Percentiles rank a stretch among this genome's conserved stretches.
phyloP scores from a whole-genome alignment of 2,888 invertebrate species.

The Nymphalis urticae region DNA sequence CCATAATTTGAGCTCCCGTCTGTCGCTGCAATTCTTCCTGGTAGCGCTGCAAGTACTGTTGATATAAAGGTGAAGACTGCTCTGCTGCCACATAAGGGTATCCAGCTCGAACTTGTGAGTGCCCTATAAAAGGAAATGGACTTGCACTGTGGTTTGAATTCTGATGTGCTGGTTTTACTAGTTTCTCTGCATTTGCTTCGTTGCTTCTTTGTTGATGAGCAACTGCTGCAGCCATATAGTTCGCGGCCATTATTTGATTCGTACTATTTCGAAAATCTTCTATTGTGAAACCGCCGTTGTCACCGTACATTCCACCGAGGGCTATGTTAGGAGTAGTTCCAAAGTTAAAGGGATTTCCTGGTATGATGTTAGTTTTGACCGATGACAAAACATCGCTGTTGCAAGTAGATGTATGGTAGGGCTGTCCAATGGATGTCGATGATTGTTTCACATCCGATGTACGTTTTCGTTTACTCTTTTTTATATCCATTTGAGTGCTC shows the following conservation, averaged over 20 bases:
- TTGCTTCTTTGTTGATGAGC: slow-evolving; percentile 71
- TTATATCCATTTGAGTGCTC: slow-evolving; percentile 55
- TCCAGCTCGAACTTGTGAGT: slow-evolving; percentile 81
- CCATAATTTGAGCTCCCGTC: slow-evolving; percentile 83
- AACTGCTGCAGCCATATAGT: slow-evolving; percentile 76
- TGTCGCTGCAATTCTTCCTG: slow-evolving; percentile 83
- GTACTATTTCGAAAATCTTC: slow-evolving; percentile 85
- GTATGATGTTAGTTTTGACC: slow-evolving; percentile 83
- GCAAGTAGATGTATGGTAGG: slow-evolving; percentile 84
- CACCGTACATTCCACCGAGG: slow-evolving; percentile 82
- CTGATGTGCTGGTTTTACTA: slow-evolving; percentile 76
- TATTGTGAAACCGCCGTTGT: slow-evolving; percentile 84
- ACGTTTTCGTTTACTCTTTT: slow-evolving; percentile 68
- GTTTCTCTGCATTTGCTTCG: slow-evolving; percentile 64
- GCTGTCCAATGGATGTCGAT: slow-evolving; percentile 63
- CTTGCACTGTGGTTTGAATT: slow-evolving; percentile 66
- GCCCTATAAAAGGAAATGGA: slow-evolving; percentile 83
- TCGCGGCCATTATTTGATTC: slow-evolving; percentile 82
- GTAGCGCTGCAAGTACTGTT: slow-evolving; percentile 85
- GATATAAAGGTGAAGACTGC: slow-evolving; percentile 85
- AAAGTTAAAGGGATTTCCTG: slow-evolving; percentile 93
- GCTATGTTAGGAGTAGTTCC: slow-evolving; percentile 85
- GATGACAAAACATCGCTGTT: slow-evolving; percentile 70
- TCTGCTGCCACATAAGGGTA: slow-evolving; percentile 84
- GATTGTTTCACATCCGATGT: slow-evolving; percentile 59